These are phyloP conservation scores for Thalassaphorura encarpata DNA, from an alignment of 1,140 invertebrate species.

Conservation along the genomic window DNA sequence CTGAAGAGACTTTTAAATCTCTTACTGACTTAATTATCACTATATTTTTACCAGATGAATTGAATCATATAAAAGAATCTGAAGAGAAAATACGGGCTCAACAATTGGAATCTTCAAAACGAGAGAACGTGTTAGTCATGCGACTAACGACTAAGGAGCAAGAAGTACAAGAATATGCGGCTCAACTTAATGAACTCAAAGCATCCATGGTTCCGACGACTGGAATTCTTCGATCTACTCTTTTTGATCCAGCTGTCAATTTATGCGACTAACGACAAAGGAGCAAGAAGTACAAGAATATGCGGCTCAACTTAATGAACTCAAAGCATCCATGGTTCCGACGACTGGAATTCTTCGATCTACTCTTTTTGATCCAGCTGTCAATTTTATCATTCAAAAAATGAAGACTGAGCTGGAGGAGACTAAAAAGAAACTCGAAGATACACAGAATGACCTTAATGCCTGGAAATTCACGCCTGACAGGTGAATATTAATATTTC, in stretches of 20 bases:
- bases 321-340: constrained; percentile 70
- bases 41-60: constrained; percentile 58
- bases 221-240: constrained; percentile 62
- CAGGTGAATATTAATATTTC: constrained; percentile 39
- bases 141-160: constrained; percentile 88
- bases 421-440: constrained; percentile 82
- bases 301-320: constrained; percentile 83
- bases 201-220: constrained; percentile 65
- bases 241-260: constrained; percentile 93
- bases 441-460: constrained; percentile 93
- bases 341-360: constrained; percentile 64
- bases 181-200: constrained; percentile 84
- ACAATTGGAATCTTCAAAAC: constrained; percentile 68
- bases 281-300: constrained; percentile 95
- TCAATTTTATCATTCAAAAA: constrained; percentile 86
- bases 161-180: constrained; percentile 90
- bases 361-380: constrained; percentile 84
- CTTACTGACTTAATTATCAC: too few species aligned
- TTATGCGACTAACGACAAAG: constrained; percentile 82
- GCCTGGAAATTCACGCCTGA: constrained; percentile 99
- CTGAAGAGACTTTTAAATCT: too few species aligned
- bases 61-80: constrained; percentile 60
- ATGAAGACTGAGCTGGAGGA: constrained; percentile 82
- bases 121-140: constrained; percentile 84
- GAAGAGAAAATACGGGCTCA: constrained; percentile 73